Percentiles rank a stretch among this genome's conserved stretches.
Conservation (phyloP, 1,140 invertebrate genomes). For the Asobara japonica region DNA sequence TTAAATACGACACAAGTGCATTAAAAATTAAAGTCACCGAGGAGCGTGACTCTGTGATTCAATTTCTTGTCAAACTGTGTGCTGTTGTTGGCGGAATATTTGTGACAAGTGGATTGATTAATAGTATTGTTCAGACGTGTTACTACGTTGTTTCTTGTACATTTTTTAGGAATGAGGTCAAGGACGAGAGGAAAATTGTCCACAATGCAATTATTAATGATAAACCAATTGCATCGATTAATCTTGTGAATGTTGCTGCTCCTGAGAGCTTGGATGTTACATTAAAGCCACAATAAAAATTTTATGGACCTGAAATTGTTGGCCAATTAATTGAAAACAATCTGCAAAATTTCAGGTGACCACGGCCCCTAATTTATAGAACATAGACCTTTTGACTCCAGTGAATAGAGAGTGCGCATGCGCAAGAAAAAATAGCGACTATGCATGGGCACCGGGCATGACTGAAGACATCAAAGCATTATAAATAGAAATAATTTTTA, state of each 20-base stretch:
- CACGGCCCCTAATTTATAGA: no score
- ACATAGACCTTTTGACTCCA: no score
- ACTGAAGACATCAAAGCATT: no score
- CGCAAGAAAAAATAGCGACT: no score
- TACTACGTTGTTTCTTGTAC: constrained; percentile 58
- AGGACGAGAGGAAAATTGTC: constrained; percentile 21
- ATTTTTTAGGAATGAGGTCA: constrained; percentile 40
- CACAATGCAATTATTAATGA: not conserved
- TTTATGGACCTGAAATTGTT: not conserved
- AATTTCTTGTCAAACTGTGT: constrained; percentile 87
- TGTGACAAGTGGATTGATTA: constrained; percentile 75
- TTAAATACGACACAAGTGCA: constrained; percentile 93
- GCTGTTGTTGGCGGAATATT: constrained; percentile 92
- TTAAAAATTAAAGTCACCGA: constrained; percentile 87
- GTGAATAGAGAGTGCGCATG: no score
- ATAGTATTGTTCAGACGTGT: constrained; percentile 60
- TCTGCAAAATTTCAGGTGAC: no score
- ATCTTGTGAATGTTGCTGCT: constrained; percentile 46
- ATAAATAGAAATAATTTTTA: not conserved
- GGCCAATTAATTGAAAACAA: no score
- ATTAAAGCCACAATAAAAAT: constrained; percentile 45
- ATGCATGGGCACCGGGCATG: no score
- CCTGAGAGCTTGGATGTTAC: constrained; percentile 46
- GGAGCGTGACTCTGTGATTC: constrained; percentile 79
- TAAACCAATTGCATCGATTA: constrained; percentile 38